These are phyloP conservation scores for Antennarius striatus DNA, from an alignment of 2,113 vertebrate genomes.

Conservation along the genomic window DNA sequence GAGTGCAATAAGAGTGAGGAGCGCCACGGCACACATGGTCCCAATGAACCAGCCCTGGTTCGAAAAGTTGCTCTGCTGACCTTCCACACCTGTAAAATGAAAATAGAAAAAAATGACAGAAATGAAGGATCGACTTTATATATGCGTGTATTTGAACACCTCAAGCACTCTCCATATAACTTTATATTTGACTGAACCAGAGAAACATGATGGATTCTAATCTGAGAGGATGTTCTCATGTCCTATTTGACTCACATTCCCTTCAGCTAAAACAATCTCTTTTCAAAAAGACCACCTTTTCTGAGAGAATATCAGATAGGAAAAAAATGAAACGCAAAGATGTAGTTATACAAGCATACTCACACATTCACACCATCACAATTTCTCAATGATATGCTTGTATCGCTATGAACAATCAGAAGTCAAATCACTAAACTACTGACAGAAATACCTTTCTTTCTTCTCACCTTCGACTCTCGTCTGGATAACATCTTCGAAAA, in stretches of 20 bases:
- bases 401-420: background rate
- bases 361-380: constrained; percentile 8
- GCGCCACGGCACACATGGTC: constrained; percentile 88
- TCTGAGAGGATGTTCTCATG: constrained; percentile 22
- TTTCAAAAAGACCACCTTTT: background rate
- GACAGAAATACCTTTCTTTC: constrained; percentile 22
- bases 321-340: constrained; percentile 9
- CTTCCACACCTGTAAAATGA: constrained; percentile 72
- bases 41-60: constrained; percentile 92
- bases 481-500: constrained; percentile 96
- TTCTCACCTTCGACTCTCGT: constrained; percentile 91
- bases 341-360: background rate
- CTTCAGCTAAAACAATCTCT: constrained; percentile 21
- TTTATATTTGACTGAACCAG: constrained; percentile 24
- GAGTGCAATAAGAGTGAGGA: constrained; percentile 86
- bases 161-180: constrained; percentile 22
- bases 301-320: constrained; percentile 21
- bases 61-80: constrained; percentile 76
- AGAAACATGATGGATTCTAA: constrained; percentile 18
- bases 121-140: constrained; percentile 25
- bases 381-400: background rate
- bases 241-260: constrained; percentile 21
- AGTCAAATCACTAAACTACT: constrained; percentile 27
- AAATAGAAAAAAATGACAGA: constrained; percentile 15
- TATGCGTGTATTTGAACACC: background rate